A percentile compares a stretch with the other conserved stretches of the same genome.
phyloP scores from a whole-genome alignment of 2,797 vertebrate genomes.

The Naso thynnoides region DNA sequence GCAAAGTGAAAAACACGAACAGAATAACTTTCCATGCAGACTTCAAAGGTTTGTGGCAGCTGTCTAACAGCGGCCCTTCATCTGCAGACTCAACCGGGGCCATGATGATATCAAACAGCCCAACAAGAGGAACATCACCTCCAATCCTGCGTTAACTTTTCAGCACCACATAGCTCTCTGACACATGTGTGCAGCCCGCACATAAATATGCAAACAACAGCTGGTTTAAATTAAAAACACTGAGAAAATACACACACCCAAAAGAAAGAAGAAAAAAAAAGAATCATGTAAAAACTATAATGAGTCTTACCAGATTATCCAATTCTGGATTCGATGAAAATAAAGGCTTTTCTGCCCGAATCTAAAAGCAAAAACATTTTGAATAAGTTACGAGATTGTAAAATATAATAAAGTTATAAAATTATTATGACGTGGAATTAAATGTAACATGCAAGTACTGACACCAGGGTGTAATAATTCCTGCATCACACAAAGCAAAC shows the following conservation, averaged over 20 bases:
- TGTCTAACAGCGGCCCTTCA: constrained; percentile 79
- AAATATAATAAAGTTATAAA: not conserved
- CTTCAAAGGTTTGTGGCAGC: constrained; percentile 77
- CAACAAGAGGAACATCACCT: constrained; percentile 69
- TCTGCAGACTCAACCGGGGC: constrained; percentile 73
- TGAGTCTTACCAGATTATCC: constrained; percentile 96
- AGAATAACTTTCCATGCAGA: constrained; percentile 65
- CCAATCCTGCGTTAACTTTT: constrained; percentile 45
- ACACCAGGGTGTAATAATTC: not conserved
- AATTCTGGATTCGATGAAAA: constrained; percentile 99
- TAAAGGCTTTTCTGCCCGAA: constrained; percentile 98
- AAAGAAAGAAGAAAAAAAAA: not conserved
- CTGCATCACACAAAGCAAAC: constrained; percentile 3
- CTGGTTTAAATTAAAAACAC: constrained; percentile 1
- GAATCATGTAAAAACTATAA: not conserved
- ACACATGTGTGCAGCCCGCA: constrained; percentile 21
- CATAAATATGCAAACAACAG: constrained; percentile 40
- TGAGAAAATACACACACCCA: too few relatives aligned
- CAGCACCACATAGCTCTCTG: constrained; percentile 50
- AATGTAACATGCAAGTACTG: not conserved
- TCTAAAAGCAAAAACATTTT: constrained; percentile 84
- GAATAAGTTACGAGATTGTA: constrained; percentile 15
- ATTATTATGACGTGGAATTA: not conserved
- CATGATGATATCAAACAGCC: constrained; percentile 79
- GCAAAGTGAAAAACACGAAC: constrained; percentile 50